Evolutionary conservation across 2,113 vertebrate species (phyloP).

Genomic region (Ceyx margarethae): DNA sequence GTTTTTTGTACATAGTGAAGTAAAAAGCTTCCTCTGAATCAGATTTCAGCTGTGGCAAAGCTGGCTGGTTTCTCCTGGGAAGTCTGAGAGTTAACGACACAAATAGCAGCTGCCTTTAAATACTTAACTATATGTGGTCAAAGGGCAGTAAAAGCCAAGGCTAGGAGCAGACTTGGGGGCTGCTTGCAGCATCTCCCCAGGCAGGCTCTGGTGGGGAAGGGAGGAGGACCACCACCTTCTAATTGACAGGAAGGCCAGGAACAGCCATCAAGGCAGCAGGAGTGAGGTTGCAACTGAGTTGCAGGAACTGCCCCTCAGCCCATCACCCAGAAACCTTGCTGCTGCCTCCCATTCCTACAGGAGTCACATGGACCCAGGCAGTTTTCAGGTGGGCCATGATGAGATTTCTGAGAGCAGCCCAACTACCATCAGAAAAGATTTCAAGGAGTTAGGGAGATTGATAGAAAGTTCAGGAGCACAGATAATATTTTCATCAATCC

Average conservation of each 20-base stretch:
- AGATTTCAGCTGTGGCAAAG: conserved; percentile 41
- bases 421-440: too few species aligned
- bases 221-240: background rate
- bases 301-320: background rate
- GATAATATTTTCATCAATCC: too few species aligned
- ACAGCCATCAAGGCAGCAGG: background rate
- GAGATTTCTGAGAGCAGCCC: too few species aligned
- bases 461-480: too few species aligned
- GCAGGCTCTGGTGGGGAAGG: background rate
- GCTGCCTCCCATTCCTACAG: background rate
- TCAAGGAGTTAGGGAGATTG: too few species aligned
- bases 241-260: background rate
- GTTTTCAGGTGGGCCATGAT: background rate
- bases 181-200: background rate
- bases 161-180: background rate
- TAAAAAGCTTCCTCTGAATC: conserved; percentile 31
- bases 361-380: background rate
- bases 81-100: conserved; percentile 15
- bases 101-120: conserved; percentile 24
- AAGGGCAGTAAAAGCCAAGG: background rate
- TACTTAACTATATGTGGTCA: background rate
- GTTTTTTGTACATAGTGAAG: background rate
- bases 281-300: background rate
- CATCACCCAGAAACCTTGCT: background rate
- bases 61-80: conserved; percentile 8